Conservation (phyloP, 2,888 invertebrate genomes). For the Laothoe populi region DNA sequence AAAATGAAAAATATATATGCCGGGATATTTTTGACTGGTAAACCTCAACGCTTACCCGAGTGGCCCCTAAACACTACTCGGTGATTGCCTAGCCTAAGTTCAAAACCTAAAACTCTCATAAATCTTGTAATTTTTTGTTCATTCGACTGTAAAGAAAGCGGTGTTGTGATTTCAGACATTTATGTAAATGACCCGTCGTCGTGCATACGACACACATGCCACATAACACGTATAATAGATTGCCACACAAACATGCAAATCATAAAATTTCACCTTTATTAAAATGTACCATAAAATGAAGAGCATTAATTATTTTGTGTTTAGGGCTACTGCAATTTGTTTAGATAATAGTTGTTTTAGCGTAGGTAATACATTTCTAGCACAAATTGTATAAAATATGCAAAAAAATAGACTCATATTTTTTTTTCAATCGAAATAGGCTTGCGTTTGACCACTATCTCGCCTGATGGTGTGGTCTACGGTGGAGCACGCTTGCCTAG, state of each 20-base stretch:
- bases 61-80: too few species aligned
- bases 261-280: constrained; percentile 66
- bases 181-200: constrained; percentile 48
- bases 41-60: too few species aligned
- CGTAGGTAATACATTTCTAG: too few species aligned
- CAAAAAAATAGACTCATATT: too few species aligned
- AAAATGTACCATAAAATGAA: constrained; percentile 65
- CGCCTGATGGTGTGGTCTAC: too few species aligned
- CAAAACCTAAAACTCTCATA: background rate
- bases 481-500: too few species aligned
- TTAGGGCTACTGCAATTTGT: constrained; percentile 49
- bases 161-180: constrained; percentile 28
- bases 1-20: too few species aligned
- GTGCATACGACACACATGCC: constrained; percentile 42
- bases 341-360: background rate
- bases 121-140: background rate
- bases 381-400: too few species aligned
- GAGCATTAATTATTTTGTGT: constrained; percentile 51
- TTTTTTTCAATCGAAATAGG: too few species aligned
- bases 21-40: too few species aligned
- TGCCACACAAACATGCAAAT: constrained; percentile 70
- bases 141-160: background rate
- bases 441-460: too few species aligned
- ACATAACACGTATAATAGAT: constrained; percentile 60
- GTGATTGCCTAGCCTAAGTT: background rate